These are phyloP conservation scores for Rhipidura dahli DNA, from an alignment of 2,113 vertebrate species.

Conservation along the genomic window DNA sequence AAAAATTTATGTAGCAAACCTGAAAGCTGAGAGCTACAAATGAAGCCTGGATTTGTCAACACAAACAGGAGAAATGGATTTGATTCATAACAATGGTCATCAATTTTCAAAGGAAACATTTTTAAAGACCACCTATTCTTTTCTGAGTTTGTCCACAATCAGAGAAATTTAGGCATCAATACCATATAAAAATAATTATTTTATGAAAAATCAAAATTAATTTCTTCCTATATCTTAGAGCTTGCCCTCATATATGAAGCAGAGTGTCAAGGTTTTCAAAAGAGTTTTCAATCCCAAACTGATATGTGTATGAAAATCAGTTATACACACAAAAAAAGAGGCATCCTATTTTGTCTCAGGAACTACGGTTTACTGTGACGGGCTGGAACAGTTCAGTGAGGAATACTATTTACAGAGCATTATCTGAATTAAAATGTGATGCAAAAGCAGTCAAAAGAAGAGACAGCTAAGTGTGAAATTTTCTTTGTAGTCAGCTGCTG, in stretches of 20 bases:
- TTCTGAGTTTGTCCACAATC: not conserved
- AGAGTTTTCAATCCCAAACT: not conserved
- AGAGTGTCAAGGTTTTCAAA: not conserved
- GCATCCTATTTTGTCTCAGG: not conserved
- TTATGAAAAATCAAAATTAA: not conserved
- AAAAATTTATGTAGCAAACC: not conserved
- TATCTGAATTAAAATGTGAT: constrained; percentile 10
- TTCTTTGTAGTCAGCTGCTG: constrained; percentile 1
- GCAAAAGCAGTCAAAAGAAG: constrained; percentile 6
- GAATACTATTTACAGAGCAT: not conserved
- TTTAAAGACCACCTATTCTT: not conserved
- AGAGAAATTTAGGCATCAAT: not conserved
- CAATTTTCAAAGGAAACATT: not conserved
- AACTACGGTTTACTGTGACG: not conserved
- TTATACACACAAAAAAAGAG: not conserved
- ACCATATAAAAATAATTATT: not conserved
- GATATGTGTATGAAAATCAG: accelerated
- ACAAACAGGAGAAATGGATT: not conserved
- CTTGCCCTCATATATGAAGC: not conserved
- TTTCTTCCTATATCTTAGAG: not conserved
- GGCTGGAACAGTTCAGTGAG: not conserved
- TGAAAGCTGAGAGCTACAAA: not conserved
- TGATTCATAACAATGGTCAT: accelerated
- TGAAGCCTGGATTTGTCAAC: not conserved
- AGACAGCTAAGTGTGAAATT: not conserved